phyloP scores from a whole-genome alignment of 2,797 vertebrate genomes.

The Momotus momota region DNA sequence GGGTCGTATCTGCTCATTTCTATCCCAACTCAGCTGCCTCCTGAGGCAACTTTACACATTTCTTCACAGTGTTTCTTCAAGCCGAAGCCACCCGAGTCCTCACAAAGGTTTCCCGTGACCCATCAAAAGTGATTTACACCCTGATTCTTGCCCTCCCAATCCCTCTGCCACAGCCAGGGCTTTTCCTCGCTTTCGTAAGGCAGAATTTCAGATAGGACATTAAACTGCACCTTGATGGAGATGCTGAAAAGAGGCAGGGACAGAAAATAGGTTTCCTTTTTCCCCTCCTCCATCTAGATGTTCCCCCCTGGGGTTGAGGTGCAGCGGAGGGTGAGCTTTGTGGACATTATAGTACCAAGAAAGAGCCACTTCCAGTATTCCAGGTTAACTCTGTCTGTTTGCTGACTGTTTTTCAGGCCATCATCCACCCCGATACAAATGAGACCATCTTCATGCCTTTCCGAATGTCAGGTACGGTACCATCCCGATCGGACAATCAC shows the following conservation, averaged over 20 bases:
- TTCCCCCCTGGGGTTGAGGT: too few species aligned
- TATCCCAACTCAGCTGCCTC: neutral
- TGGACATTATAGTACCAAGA: neutral
- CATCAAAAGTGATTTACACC: neutral
- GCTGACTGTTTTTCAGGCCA: conserved; percentile 81
- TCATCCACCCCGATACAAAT: conserved; percentile 93
- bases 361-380: neutral
- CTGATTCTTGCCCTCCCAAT: neutral
- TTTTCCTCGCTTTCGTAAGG: fast-evolving
- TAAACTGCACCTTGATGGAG: neutral
- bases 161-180: neutral
- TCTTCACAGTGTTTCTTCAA: neutral
- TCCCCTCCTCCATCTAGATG: neutral
- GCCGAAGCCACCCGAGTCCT: neutral
- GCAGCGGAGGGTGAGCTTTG: fast-evolving
- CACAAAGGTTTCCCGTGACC: fast-evolving
- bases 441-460: conserved; percentile 98
- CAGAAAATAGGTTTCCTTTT: neutral
- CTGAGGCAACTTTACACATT: neutral
- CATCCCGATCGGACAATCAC: fast-evolving
- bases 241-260: neutral
- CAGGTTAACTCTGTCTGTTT: neutral
- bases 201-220: neutral
- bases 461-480: conserved; percentile 91
- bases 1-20: neutral